Evolutionary conservation across 2,797 vertebrate species (phyloP).

Genomic region (Nannoperca australis): DNA sequence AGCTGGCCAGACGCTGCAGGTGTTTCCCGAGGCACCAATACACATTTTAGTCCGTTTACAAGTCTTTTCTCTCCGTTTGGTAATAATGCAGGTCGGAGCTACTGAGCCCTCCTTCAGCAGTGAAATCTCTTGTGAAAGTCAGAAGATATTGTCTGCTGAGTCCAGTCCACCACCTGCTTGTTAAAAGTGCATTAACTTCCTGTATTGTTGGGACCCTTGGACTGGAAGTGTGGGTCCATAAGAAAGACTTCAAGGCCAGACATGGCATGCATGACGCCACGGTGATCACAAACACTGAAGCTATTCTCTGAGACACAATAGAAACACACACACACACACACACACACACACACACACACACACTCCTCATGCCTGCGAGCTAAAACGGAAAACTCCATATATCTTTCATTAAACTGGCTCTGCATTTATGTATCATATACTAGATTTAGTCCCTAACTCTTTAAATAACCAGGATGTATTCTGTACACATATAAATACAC

Average conservation of each 20-base stretch:
- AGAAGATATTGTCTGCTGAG: slow-evolving; percentile 68
- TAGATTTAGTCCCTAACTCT: slow-evolving; percentile 22
- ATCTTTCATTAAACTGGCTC: slow-evolving; percentile 52
- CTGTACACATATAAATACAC: slow-evolving; percentile 10
- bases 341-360: slow-evolving; percentile 21
- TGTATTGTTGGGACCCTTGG: slow-evolving; percentile 41
- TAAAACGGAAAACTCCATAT: slow-evolving; percentile 44
- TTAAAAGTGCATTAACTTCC: slow-evolving; percentile 63
- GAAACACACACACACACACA: slow-evolving; percentile 32
- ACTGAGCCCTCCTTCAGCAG: slow-evolving; percentile 25
- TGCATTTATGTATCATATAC: slow-evolving; percentile 19
- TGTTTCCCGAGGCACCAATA: slow-evolving; percentile 55
- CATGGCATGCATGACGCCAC: slow-evolving; percentile 52
- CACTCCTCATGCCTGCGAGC: slow-evolving; percentile 24
- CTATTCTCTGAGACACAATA: slow-evolving; percentile 72
- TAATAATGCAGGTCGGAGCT: slow-evolving; percentile 45
- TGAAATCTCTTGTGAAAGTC: slow-evolving; percentile 61
- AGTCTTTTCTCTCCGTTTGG: slow-evolving; percentile 24
- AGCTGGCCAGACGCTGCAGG: slow-evolving; percentile 47
- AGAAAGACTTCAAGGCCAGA: slow-evolving; percentile 76
- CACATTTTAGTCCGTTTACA: neutral
- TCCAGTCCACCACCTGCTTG: slow-evolving; percentile 68
- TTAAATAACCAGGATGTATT: slow-evolving; percentile 10
- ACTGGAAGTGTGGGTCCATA: slow-evolving; percentile 52
- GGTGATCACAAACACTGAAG: slow-evolving; percentile 61